phyloP scores from a whole-genome alignment of 2,797 vertebrate species.

The Ptychobarbus kaznakovi region DNA sequence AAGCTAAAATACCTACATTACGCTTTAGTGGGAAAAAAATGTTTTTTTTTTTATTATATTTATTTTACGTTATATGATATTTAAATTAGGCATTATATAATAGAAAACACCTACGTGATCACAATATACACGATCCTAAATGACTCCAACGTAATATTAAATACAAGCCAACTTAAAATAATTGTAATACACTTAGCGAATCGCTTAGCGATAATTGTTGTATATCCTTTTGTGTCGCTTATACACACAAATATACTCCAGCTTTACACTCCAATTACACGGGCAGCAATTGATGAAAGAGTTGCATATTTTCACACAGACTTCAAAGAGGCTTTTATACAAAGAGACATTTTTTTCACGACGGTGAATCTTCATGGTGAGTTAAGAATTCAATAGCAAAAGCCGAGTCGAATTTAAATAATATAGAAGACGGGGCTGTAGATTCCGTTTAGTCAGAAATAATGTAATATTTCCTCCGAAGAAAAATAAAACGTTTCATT shows the following conservation, averaged over 20 bases:
- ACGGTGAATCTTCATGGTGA: conserved; percentile 99
- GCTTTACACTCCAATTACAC: conserved; percentile 89
- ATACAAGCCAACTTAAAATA: background rate
- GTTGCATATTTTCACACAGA: conserved; percentile 90
- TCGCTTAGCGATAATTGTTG: conserved; percentile 34
- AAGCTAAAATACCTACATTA: conserved; percentile 62
- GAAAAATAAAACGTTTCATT: conserved; percentile 72
- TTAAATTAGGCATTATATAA: background rate
- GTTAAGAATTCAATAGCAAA: conserved; percentile 99
- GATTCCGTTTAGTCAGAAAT: conserved; percentile 89
- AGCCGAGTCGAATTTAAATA: conserved; percentile 97
- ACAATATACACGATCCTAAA: background rate
- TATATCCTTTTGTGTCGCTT: conserved; percentile 49
- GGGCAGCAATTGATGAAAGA: conserved; percentile 89
- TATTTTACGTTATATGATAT: background rate
- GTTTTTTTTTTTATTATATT: background rate
- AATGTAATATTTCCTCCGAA: conserved; percentile 95
- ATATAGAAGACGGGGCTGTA: conserved; percentile 91
- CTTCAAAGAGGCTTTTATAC: conserved; percentile 94
- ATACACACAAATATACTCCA: conserved; percentile 70
- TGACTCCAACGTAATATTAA: background rate
- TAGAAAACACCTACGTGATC: background rate
- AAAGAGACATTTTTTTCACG: conserved; percentile 97
- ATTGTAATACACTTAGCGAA: conserved; percentile 14
- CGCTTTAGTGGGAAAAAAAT: background rate